These are phyloP conservation scores for Lasioglossum marginatum DNA, from an alignment of 2,888 invertebrate genomes.

Conservation along the genomic window DNA sequence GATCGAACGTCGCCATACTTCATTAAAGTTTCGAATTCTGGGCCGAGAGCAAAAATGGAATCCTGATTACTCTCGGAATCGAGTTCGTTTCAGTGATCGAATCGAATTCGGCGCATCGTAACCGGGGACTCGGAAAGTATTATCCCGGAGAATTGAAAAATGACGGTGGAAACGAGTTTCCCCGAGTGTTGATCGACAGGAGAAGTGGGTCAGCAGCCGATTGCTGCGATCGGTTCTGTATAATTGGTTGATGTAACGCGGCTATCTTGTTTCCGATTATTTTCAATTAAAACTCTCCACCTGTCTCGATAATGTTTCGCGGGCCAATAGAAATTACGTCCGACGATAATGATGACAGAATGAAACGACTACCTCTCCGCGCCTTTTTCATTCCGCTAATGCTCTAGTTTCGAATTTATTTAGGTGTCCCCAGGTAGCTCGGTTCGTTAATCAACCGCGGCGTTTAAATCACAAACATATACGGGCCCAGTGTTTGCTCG, in stretches of 20 bases:
- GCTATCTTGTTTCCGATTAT: conserved; percentile 1
- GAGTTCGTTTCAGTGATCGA: conserved; percentile 42
- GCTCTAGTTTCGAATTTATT: neutral
- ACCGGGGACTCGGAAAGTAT: conserved; percentile 11
- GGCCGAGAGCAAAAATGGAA: conserved; percentile 21
- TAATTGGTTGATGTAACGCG: neutral
- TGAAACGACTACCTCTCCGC: neutral
- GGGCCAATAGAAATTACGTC: neutral
- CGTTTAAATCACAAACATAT: conserved; percentile 6
- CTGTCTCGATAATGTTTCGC: neutral
- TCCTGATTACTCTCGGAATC: conserved; percentile 42
- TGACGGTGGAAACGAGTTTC: conserved; percentile 35
- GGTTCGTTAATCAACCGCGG: neutral
- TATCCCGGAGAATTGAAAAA: conserved; percentile 39
- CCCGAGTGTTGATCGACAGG: conserved; percentile 19
- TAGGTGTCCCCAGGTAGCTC: neutral
- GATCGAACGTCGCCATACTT: neutral
- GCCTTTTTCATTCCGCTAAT: neutral
- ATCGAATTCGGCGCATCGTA: conserved; percentile 39
- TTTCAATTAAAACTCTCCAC: neutral
- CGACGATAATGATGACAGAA: neutral
- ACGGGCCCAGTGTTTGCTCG: neutral
- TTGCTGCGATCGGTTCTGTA: neutral
- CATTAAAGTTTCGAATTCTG: conserved; percentile 26
- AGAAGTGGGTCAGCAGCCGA: neutral